A percentile compares a stretch with the other conserved stretches of the same genome.
Conservation (phyloP, 2,888 invertebrate species). For the Exephanes ischioxanthus region DNA sequence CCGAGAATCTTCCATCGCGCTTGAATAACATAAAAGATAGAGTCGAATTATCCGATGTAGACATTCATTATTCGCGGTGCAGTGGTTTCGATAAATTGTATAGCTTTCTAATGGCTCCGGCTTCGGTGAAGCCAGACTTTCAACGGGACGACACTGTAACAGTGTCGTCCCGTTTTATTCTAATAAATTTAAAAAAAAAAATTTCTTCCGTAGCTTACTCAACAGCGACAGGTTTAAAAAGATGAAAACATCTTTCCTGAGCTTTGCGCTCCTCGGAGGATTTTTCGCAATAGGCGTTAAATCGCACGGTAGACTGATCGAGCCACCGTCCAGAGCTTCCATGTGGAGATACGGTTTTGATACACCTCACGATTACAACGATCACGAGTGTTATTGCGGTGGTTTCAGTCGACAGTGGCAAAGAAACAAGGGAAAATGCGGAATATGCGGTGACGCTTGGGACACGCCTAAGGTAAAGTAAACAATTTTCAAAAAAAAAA, state of each 20-base stretch:
- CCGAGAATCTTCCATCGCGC: neutral
- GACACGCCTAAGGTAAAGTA: conserved; percentile 86
- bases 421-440: conserved; percentile 93
- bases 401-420: conserved; percentile 94
- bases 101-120: conserved; percentile 70
- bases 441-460: conserved; percentile 95
- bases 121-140: neutral
- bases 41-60: conserved; percentile 7
- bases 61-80: conserved; percentile 59
- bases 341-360: conserved; percentile 96
- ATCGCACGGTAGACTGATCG: conserved; percentile 91
- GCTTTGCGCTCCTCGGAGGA: conserved; percentile 63
- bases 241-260: conserved; percentile 69
- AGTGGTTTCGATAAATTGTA: conserved; percentile 71
- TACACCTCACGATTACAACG: conserved; percentile 95
- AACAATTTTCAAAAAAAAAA: no score
- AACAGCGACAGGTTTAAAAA: conserved; percentile 10
- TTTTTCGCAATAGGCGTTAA: conserved; percentile 81
- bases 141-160: neutral
- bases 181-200: neutral
- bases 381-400: conserved; percentile 95
- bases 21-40: conserved; percentile 9
- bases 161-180: no score
- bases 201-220: conserved; percentile 6
- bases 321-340: conserved; percentile 94